Percentiles rank a stretch among this genome's conserved stretches.
phyloP scores from a whole-genome alignment of 2,888 invertebrate species.

The Drosophila tanythrix region DNA sequence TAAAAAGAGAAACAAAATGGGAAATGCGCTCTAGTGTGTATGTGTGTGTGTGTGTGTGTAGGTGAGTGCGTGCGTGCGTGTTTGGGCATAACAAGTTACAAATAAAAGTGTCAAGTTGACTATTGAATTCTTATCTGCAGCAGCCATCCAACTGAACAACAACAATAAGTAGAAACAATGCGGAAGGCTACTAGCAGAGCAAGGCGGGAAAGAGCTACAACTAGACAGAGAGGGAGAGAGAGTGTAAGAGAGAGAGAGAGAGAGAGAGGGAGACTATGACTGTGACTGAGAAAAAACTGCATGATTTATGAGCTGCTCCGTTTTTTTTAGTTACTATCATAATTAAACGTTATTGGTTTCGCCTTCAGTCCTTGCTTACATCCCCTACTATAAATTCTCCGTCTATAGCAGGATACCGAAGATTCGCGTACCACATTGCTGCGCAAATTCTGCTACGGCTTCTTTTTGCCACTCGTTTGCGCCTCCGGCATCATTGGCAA shows the following conservation, averaged over 20 bases:
- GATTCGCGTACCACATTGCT: constrained; percentile 87
- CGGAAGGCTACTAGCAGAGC: not conserved
- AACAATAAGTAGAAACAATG: constrained; percentile 1
- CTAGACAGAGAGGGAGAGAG: not conserved
- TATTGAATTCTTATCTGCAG: constrained; percentile 78
- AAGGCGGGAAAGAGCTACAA: constrained; percentile 1
- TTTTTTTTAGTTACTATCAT: constrained; percentile 48
- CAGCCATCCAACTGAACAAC: constrained; percentile 54
- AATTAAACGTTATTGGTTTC: constrained; percentile 48
- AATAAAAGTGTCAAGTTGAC: constrained; percentile 80
- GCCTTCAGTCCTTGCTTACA: constrained; percentile 15
- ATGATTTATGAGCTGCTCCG: constrained; percentile 70
- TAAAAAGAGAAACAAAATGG: not conserved
- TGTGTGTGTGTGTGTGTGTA: constrained; percentile 17
- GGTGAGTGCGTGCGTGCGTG: constrained; percentile 20
- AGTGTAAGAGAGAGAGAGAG: not conserved
- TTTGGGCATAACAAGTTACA: constrained; percentile 66
- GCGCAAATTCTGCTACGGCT: constrained; percentile 88
- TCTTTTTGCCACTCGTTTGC: constrained; percentile 89
- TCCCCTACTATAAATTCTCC: constrained; percentile 9
- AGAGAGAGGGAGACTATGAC: not conserved
- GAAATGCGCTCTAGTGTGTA: not conserved
- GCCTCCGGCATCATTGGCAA: constrained; percentile 91
- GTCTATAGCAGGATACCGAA: constrained; percentile 82
- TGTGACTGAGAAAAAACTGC: constrained; percentile 13